Conservation (phyloP, 2,888 invertebrate species). For the Andrena trimmerana region DNA sequence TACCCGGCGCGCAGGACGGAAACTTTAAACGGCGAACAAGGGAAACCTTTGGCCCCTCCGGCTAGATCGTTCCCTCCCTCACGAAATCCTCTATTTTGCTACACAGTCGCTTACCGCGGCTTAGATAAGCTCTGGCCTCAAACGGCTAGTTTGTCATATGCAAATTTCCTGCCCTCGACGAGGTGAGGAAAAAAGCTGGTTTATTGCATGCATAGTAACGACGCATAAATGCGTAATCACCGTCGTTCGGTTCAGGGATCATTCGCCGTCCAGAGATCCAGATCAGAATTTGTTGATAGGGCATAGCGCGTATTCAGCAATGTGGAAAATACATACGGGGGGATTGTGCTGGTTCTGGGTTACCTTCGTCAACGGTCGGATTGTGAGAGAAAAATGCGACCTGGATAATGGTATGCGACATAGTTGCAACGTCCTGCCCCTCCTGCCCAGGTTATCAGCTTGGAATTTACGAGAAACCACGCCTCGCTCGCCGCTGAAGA, state of each 20-base stretch:
- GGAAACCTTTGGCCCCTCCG: conserved; percentile 50
- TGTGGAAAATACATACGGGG: conserved; percentile 55
- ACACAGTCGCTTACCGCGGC: background rate
- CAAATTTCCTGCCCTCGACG: conserved; percentile 23
- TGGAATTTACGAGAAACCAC: conserved; percentile 52
- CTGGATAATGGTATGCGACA: conserved; percentile 52
- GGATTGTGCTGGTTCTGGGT: conserved; percentile 32
- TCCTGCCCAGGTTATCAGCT: conserved; percentile 42
- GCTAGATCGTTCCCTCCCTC: conserved; percentile 30
- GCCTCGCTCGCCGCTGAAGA: conserved; percentile 48
- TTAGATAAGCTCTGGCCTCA: background rate
- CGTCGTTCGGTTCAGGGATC: conserved; percentile 29
- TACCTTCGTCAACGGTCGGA: conserved; percentile 27
- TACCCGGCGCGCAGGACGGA: conserved; percentile 24
- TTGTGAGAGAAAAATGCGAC: conserved; percentile 18
- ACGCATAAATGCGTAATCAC: conserved; percentile 31
- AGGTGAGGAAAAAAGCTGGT: conserved; percentile 18
- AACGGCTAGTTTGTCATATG: conserved; percentile 16
- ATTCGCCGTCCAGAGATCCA: conserved; percentile 8
- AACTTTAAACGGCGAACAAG: conserved; percentile 48
- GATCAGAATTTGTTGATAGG: conserved; percentile 53
- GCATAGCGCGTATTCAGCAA: conserved; percentile 60
- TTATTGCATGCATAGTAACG: conserved; percentile 40
- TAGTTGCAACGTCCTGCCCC: conserved; percentile 43
- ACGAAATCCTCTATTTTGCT: conserved; percentile 33